phyloP scores from a whole-genome alignment of 2,797 vertebrate species.

The Melopsittacus undulatus region DNA sequence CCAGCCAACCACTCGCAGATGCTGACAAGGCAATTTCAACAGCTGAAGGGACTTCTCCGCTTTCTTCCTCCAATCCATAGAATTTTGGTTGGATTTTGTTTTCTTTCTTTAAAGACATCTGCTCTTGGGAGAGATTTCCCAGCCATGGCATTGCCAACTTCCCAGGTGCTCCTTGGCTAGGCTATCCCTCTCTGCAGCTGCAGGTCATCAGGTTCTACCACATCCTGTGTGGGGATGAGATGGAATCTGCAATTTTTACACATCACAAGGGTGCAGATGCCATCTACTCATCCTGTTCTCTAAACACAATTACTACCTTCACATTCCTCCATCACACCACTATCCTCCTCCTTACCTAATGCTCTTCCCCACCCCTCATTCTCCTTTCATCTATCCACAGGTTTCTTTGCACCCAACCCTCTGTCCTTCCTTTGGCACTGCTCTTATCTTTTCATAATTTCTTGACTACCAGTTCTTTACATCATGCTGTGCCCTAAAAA shows the following conservation, averaged over 20 bases:
- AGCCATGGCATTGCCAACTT: not conserved
- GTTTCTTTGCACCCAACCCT: not conserved
- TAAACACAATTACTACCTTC: not conserved
- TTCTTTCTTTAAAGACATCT: not conserved
- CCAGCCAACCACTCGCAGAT: constrained; percentile 1
- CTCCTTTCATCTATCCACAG: not conserved
- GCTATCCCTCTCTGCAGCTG: not conserved
- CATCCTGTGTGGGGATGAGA: not conserved
- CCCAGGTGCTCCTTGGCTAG: not conserved
- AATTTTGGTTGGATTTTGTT: not conserved
- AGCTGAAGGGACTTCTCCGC: constrained; percentile 49
- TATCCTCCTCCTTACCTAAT: not conserved
- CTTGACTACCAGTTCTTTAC: not conserved
- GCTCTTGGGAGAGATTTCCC: not conserved
- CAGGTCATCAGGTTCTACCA: not conserved
- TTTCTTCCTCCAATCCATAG: not conserved
- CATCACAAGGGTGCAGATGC: not conserved
- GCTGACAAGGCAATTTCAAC: constrained; percentile 61
- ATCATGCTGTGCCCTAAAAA: not conserved
- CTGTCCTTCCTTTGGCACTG: not conserved
- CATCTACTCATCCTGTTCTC: not conserved
- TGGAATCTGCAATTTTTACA: not conserved
- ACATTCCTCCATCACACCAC: not conserved
- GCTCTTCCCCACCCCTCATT: not conserved
- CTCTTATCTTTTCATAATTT: not conserved